phyloP scores from a whole-genome alignment of 2,797 vertebrate species.

The Hyperoplus lanceolatus region DNA sequence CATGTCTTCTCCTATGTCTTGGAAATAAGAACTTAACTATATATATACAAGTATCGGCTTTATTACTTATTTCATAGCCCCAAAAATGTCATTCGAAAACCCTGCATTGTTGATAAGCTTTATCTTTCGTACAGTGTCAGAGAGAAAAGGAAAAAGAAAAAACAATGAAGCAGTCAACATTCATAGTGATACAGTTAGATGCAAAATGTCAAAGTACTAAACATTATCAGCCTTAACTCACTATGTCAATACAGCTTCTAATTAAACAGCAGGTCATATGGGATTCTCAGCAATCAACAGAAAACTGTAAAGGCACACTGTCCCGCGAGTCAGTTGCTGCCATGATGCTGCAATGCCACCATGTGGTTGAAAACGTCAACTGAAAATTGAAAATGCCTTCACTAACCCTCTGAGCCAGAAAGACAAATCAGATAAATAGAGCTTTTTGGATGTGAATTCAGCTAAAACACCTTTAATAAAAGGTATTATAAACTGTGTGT shows the following conservation, averaged over 20 bases:
- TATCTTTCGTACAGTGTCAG: background rate
- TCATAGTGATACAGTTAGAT: conserved; percentile 25
- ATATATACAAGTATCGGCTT: background rate
- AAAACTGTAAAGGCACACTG: background rate
- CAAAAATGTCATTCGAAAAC: conserved; percentile 8
- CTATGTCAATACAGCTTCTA: conserved; percentile 56
- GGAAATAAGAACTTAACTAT: conserved; percentile 5
- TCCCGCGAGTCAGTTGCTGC: background rate
- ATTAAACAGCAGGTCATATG: conserved; percentile 61
- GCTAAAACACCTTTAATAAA: conserved; percentile 16
- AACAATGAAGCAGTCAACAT: conserved; percentile 20
- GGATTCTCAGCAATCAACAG: conserved; percentile 37
- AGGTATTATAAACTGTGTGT: conserved; percentile 2
- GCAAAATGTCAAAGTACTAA: conserved; percentile 69
- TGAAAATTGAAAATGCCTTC: background rate
- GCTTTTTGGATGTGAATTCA: conserved; percentile 13
- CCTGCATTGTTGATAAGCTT: background rate
- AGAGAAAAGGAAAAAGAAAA: background rate
- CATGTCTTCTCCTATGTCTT: background rate
- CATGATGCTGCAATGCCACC: conserved; percentile 63
- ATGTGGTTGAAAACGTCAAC: conserved; percentile 47
- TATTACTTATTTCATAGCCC: conserved; percentile 32
- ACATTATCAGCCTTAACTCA: conserved; percentile 60
- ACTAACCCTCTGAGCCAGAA: background rate
- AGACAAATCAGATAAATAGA: conserved; percentile 4